Evolutionary conservation across 64 coral and sea anemone species (phyloP).

Genomic region (Stichodactyla mertensii): DNA sequence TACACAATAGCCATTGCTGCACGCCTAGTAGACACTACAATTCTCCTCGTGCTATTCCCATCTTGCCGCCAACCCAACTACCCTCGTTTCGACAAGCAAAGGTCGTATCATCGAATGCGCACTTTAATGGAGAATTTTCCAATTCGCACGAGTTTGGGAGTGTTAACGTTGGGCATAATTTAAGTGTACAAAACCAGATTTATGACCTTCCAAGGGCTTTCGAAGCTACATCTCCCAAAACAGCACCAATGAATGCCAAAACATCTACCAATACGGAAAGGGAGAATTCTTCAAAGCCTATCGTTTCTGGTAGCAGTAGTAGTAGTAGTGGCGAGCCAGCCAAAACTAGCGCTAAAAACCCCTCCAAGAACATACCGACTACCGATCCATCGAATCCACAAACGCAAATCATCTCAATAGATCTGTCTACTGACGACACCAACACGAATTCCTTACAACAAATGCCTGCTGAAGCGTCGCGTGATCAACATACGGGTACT

Average conservation of each 20-base stretch:
- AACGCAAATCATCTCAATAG: not conserved
- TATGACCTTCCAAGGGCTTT: constrained; percentile 10
- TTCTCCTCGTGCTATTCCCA: not conserved
- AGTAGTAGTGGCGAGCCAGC: not conserved
- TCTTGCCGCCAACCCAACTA: not conserved
- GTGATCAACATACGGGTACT: too few species aligned
- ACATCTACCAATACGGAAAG: not conserved
- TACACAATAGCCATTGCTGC: not conserved
- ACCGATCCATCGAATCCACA: not conserved
- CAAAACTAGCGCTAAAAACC: not conserved
- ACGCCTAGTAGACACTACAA: not conserved
- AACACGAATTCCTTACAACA: not conserved
- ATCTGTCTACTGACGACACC: not conserved
- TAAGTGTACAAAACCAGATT: not conserved
- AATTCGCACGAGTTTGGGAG: not conserved
- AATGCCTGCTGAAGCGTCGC: not conserved
- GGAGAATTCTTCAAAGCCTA: not conserved
- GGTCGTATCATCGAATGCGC: not conserved
- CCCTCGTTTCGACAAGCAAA: not conserved
- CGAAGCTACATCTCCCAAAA: not conserved
- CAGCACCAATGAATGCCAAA: not conserved
- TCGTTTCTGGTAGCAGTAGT: not conserved
- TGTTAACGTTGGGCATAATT: not conserved
- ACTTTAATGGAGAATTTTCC: not conserved
- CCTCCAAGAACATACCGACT: not conserved